Conservation (phyloP, 2,797 vertebrate species). For the Sebastes hopkinsi region DNA sequence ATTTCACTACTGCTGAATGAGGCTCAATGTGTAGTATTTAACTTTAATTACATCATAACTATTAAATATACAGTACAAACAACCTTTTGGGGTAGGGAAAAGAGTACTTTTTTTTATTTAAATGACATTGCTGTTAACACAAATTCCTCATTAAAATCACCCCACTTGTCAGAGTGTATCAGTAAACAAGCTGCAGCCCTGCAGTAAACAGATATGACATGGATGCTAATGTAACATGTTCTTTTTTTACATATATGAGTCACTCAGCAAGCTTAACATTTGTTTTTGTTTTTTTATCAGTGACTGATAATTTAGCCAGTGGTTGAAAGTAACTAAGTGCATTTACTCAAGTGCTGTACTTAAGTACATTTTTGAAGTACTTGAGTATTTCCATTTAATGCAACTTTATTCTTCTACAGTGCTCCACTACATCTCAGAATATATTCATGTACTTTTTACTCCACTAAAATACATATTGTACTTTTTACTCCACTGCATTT, state of each 20-base stretch:
- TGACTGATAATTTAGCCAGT: neutral
- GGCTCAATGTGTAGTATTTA: neutral
- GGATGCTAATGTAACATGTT: neutral
- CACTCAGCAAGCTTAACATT: neutral
- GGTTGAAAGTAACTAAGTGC: neutral
- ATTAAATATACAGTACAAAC: neutral
- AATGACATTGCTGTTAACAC: neutral
- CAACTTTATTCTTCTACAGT: neutral
- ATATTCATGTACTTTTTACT: neutral
- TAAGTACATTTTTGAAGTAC: neutral
- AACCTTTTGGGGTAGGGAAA: neutral
- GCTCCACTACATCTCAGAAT: neutral
- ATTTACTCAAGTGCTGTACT: neutral
- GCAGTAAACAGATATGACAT: neutral
- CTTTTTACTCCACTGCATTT: neutral
- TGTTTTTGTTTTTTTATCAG: neutral
- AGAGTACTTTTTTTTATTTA: neutral
- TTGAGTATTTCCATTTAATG: neutral
- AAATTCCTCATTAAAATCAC: slow-evolving; percentile 3
- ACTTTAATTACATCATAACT: neutral
- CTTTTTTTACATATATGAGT: neutral
- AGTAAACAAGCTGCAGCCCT: neutral
- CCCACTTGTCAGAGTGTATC: neutral
- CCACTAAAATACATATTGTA: neutral
- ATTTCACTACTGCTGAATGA: neutral